Conservation (phyloP, 2,888 invertebrate genomes). For the Oxyteleia sp. region DNA sequence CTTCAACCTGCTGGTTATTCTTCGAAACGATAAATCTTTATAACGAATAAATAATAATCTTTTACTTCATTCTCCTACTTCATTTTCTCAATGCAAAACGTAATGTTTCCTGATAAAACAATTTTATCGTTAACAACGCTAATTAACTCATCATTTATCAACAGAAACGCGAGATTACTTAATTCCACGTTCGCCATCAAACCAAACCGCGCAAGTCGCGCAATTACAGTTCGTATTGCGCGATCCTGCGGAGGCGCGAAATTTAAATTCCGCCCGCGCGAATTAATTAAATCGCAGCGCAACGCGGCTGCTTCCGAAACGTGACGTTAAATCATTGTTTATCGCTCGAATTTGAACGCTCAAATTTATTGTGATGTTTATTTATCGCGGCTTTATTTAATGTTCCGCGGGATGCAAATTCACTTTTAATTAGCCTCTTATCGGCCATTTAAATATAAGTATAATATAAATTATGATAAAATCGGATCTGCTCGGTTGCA, state of each 20-base stretch:
- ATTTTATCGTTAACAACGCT: background rate
- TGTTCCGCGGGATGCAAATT: constrained; percentile 53
- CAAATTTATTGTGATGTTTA: constrained; percentile 51
- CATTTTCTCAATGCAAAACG: too few relatives aligned
- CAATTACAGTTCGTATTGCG: background rate
- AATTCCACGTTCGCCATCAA: background rate
- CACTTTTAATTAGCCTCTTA: constrained; percentile 67
- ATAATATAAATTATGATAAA: constrained; percentile 70
- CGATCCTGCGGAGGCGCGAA: background rate
- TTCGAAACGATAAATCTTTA: too few relatives aligned
- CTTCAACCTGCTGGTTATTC: too few relatives aligned
- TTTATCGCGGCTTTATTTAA: constrained; percentile 48
- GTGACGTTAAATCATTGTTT: constrained; percentile 15
- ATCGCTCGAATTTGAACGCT: constrained; percentile 18
- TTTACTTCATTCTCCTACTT: too few relatives aligned
- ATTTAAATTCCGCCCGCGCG: background rate
- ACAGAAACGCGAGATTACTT: background rate
- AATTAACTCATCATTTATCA: background rate
- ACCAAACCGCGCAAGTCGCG: background rate
- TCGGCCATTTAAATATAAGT: constrained; percentile 60
- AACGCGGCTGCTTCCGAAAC: background rate
- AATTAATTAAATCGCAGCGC: background rate
- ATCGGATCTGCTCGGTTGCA: constrained; percentile 57
- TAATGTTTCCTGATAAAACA: too few relatives aligned
- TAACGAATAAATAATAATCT: too few relatives aligned